Conservation (phyloP, 2,888 invertebrate genomes). For the Zelleria hepariella region DNA sequence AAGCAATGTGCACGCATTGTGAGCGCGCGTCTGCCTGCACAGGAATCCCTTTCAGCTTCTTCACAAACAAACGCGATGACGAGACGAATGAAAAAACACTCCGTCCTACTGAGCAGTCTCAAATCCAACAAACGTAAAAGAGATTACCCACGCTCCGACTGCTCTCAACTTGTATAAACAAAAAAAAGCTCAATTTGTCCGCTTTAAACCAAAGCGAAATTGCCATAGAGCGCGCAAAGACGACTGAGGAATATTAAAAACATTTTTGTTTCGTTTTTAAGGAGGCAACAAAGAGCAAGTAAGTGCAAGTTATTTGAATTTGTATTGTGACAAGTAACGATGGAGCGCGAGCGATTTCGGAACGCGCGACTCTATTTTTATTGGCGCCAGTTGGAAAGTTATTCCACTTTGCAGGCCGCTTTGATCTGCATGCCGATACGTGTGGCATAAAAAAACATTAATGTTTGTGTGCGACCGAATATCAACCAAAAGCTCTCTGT, state of each 20-base stretch:
- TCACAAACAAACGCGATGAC: slow-evolving; percentile 52
- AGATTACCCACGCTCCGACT: slow-evolving; percentile 67
- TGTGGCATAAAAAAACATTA: neutral
- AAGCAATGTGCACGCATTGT: slow-evolving; percentile 58
- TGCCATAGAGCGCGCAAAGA: slow-evolving; percentile 57
- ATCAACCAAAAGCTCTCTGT: neutral
- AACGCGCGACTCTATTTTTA: neutral
- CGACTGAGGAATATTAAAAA: slow-evolving; percentile 65
- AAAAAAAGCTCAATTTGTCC: slow-evolving; percentile 59
- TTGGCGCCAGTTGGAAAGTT: neutral
- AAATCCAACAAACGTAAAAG: slow-evolving; percentile 66
- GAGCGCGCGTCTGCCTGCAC: slow-evolving; percentile 45
- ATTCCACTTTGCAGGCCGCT: neutral
- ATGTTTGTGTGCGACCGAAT: neutral
- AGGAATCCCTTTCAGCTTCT: slow-evolving; percentile 38
- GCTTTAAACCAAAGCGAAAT: slow-evolving; percentile 61
- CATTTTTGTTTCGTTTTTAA: slow-evolving; percentile 37
- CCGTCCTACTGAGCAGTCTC: slow-evolving; percentile 40
- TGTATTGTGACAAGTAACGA: slow-evolving; percentile 49
- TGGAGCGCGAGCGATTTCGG: slow-evolving; percentile 10
- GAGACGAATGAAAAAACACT: slow-evolving; percentile 53
- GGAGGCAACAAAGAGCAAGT: slow-evolving; percentile 34
- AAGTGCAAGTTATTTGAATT: slow-evolving; percentile 55
- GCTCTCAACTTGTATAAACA: slow-evolving; percentile 67
- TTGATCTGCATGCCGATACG: neutral